Base-by-base conservation (phyloP, 2,797 vertebrate genomes). In the Lerista edwardsae region DNA sequence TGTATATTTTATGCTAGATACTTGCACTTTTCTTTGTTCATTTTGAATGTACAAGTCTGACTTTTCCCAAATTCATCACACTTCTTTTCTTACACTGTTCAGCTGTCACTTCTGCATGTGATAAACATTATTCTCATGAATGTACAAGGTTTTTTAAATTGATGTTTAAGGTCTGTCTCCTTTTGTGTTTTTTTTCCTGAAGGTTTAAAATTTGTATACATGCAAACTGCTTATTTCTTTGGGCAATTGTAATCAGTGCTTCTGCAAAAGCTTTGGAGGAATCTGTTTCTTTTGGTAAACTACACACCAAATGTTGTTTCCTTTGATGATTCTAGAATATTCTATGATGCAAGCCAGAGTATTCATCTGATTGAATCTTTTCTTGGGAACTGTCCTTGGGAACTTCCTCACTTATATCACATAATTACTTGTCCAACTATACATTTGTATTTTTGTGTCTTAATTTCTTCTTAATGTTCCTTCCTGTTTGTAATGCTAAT, bases 221-320 rank as follows among this genome's bases (percentile, higher is more conserved):
- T 88, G 73, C 27, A 36, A 65, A n/a, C 2, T 80, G 31, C 23
- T 64, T 55, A n/a, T n/a, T 31, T 25, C 64, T 87, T 29, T 87
- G 75, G 83, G 83, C 86, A 92, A 59, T 88, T 89, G n/a, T 3
- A 79, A 78, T 78, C 19, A 5, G 4, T 55, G 29, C 23, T 79
- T 89, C 79, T 69, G 93, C 95, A 95, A 94, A 94, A 94, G 91
- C 96, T 96, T 96, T 95, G 96, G 95, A 96, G 96, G 96, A 96
- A 96, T 89, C 86, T 85, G 67, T 93, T 91, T 85, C 44, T n/a
- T 88, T 86, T 86, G 80, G 67, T 84, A 88, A 82, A 90, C 84
- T 87, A 87, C 47, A 0, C 0, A 21, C 84, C 69, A 90, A 90
- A 92, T 81, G 76, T 65, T 81, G 78, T 72, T 84, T 78, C 57